These are phyloP conservation scores for Gobio occitaniae DNA, from an alignment of 2,797 vertebrate species.

Conservation along the genomic window DNA sequence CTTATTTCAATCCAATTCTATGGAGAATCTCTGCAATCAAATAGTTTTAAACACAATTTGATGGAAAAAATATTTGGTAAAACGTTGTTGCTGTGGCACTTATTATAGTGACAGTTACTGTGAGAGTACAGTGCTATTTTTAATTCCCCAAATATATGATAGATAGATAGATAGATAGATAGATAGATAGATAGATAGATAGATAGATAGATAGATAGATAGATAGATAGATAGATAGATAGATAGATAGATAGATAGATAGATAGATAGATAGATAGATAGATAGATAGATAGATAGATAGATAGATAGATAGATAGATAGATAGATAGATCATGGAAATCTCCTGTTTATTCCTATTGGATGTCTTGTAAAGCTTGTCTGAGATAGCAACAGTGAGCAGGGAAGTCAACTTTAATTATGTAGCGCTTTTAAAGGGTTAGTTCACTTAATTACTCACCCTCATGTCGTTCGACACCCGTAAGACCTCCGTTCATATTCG, in stretches of 20 bases:
- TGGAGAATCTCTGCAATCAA: not conserved
- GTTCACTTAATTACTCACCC: no score
- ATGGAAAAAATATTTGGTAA: not conserved
- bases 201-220: no score
- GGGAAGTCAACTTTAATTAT: not conserved
- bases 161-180: no score
- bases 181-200: no score
- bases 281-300: no score
- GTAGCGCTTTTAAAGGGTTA: no score
- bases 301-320: no score
- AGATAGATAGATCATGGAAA: not conserved
- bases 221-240: not conserved
- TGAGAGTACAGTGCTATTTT: not conserved
- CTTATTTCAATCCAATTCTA: not conserved
- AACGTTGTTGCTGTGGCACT: not conserved
- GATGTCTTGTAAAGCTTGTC: not conserved
- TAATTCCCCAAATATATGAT: not conserved
- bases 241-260: not conserved
- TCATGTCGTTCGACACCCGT: no score
- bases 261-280: no score
- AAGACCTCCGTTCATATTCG: no score
- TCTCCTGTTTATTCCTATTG: not conserved
- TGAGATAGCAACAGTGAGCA: not conserved
- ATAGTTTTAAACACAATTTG: not conserved
- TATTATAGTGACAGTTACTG: not conserved